Evolutionary conservation across 2,797 vertebrate species (phyloP), one percentile per base, ranked within the genome.

Genomic region (Melanogrammus aeglefinus): DNA sequence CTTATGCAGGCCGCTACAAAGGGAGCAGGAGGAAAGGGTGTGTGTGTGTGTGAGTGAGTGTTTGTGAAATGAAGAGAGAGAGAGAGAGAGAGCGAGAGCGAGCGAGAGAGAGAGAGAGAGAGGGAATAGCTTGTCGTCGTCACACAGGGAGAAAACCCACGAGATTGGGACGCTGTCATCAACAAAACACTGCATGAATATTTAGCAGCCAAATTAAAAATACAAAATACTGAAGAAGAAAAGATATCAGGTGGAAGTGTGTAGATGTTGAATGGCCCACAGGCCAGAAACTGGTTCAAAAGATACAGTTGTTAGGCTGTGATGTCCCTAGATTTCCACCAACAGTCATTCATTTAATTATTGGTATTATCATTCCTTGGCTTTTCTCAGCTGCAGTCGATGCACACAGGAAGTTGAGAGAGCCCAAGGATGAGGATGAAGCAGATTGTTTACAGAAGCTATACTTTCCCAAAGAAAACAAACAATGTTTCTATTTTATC

Each of bases 181-280:
- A 90, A 91, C 92, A 93, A 93, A 92, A 92, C 90, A 87, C 87
- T 82, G 81, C 91, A 92, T 94, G 93, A 94, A 95, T 93, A 94
- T 94, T 92, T 92, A 94, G 91, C 86, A 90, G 83, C 81, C 84
- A 88, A 91, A 94, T 93, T 89, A 88, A 91, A 93, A 94, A 93
- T 80, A 94, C 89, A 89, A 93, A 93, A 94, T 91, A 92, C 78
- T 74, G n/a, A 71, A 71, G 31, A 86, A 92, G 89, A 41, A 85
- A 82, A 88, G 88, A 91, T 90, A 92, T 90, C 90, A 84, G 51
- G 51, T 57, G 5, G 18, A 57, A 57, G 21, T 21, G 1, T 86
- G 89, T 86, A 86, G 91, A 91, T 89, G 86, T 92, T 90, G 91
- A 86, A 79, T 89, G 91, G 90, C 85, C 70, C 81, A 21, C 33